phyloP scores from a whole-genome alignment of 92 coral and sea anemone species.

The Virgularia gustaviana region DNA sequence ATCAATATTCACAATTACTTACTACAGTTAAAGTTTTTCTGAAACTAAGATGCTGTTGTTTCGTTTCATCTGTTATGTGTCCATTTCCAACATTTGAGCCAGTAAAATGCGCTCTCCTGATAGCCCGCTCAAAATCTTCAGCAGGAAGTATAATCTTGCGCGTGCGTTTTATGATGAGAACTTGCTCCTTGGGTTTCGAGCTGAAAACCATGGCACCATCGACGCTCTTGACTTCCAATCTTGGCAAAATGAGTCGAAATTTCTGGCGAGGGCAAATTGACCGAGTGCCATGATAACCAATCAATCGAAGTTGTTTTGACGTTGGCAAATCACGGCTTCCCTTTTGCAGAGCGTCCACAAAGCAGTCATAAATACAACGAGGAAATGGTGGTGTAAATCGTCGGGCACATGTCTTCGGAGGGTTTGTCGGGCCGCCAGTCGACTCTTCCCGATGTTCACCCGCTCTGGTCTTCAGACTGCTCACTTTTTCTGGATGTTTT shows the following conservation, averaged over 20 bases:
- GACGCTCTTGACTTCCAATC: constrained; percentile 2
- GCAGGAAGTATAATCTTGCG: constrained; percentile 85
- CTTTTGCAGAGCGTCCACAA: constrained; percentile 1
- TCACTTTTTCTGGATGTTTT: too few relatives aligned
- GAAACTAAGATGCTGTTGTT: not conserved
- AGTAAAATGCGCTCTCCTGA: constrained; percentile 60
- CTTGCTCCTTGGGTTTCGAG: constrained; percentile 40
- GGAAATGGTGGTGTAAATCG: constrained; percentile 17
- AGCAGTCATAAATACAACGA: not conserved
- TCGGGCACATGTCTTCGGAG: too few relatives aligned
- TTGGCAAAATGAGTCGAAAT: constrained; percentile 2
- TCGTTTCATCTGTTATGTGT: not conserved
- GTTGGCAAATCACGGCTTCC: constrained; percentile 2
- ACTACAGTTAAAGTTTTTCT: not conserved
- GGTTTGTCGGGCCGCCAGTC: too few relatives aligned
- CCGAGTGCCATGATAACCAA: not conserved
- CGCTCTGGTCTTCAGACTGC: too few relatives aligned
- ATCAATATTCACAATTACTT: not conserved
- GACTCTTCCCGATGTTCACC: too few relatives aligned
- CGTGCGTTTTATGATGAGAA: constrained; percentile 66
- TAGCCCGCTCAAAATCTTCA: constrained; percentile 71
- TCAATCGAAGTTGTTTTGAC: not conserved
- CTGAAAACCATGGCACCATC: constrained; percentile 12
- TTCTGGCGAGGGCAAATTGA: not conserved
- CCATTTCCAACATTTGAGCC: constrained; percentile 17